Evolutionary conservation across 2,113 vertebrate genomes (phyloP).

Genomic region (Excalfactoria chinensis): DNA sequence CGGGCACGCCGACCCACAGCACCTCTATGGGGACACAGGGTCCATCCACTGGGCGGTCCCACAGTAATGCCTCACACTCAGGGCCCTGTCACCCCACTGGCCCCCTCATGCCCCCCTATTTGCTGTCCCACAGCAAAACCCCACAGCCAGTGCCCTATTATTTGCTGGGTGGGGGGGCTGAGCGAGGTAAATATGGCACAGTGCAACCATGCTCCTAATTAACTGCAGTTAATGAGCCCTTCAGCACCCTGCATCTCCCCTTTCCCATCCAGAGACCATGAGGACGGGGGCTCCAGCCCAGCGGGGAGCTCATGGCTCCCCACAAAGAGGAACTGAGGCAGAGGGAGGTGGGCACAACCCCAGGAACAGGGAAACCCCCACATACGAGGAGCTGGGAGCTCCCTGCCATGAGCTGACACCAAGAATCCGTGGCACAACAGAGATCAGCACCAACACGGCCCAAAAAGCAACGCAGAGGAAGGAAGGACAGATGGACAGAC

Average conservation of each 20-base stretch:
- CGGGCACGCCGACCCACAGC: background rate
- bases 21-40: too few relatives aligned
- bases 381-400: background rate
- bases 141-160: too few relatives aligned
- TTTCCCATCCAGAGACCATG: rapidly evolving
- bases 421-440: rapidly evolving
- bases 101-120: too few relatives aligned
- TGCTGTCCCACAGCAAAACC: too few relatives aligned
- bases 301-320: background rate
- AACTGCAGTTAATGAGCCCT: rapidly evolving
- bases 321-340: too few relatives aligned
- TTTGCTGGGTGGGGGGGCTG: too few relatives aligned
- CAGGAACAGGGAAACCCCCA: rapidly evolving
- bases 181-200: rapidly evolving
- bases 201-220: rapidly evolving
- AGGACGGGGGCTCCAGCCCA: background rate
- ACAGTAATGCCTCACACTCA: background rate
- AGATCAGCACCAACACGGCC: too few relatives aligned
- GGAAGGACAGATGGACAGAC: background rate
- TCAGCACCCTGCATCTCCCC: rapidly evolving
- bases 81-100: background rate
- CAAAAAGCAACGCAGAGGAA: too few relatives aligned
- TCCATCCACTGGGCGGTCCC: background rate
- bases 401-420: rapidly evolving
- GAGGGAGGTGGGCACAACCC: background rate